Percentiles rank a stretch among this genome's conserved stretches.
Conservation (phyloP, 2,888 invertebrate species). For the Microctonus hyperodae region DNA sequence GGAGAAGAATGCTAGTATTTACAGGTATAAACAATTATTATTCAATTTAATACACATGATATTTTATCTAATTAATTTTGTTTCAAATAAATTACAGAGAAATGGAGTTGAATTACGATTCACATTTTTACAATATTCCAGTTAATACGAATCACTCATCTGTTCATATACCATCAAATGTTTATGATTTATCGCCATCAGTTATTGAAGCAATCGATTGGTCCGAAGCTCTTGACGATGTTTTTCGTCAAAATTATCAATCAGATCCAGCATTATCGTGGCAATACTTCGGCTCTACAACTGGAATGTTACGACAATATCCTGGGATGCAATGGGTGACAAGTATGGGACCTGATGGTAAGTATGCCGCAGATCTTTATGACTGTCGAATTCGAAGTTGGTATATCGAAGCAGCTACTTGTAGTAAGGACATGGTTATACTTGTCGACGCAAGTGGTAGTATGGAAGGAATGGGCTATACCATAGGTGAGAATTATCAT, state of each 20-base stretch:
- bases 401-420: conserved; percentile 98
- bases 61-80: conserved; percentile 7
- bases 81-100: conserved; percentile 58
- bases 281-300: conserved; percentile 97
- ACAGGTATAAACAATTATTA: conserved; percentile 34
- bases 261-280: conserved; percentile 91
- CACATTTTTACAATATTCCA: conserved; percentile 84
- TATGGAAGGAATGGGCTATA: conserved; percentile 84
- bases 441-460: conserved; percentile 95
- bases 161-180: conserved; percentile 94
- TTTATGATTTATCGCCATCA: conserved; percentile 75
- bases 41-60: neutral
- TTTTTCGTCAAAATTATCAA: conserved; percentile 85
- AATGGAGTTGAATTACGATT: conserved; percentile 73
- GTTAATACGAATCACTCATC: conserved; percentile 83
- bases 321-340: conserved; percentile 68
- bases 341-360: conserved; percentile 35
- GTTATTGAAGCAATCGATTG: conserved; percentile 84
- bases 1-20: conserved; percentile 47
- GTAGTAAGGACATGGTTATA: conserved; percentile 96
- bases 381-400: conserved; percentile 93
- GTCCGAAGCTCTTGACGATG: conserved; percentile 85
- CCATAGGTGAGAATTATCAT: conserved; percentile 63
- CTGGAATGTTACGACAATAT: conserved; percentile 91
- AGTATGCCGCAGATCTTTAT: conserved; percentile 75